Percentiles rank a stretch among this genome's conserved stretches.
These are phyloP conservation scores for Mercenaria mercenaria DNA, from an alignment of 1,140 invertebrate species.

Conservation along the genomic window DNA sequence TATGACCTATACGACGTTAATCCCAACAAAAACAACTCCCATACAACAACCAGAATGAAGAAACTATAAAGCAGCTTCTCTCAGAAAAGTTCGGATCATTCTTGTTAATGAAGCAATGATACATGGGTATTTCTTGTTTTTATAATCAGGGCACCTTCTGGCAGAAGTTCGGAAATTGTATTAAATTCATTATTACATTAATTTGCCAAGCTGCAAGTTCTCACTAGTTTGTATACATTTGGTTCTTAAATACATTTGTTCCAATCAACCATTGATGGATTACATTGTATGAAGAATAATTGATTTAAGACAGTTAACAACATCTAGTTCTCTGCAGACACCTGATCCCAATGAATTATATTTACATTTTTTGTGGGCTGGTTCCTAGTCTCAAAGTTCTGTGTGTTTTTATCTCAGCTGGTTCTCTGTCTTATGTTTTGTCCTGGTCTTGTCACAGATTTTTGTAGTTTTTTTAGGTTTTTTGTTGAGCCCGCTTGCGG, in stretches of 20 bases:
- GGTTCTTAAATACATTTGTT: slow-evolving; percentile 22
- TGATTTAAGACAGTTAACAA: slow-evolving; percentile 18
- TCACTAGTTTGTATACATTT: not conserved
- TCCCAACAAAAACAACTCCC: too few relatives aligned
- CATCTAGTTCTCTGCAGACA: not conserved
- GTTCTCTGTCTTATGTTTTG: too few relatives aligned
- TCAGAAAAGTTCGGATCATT: too few relatives aligned
- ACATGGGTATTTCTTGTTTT: not conserved
- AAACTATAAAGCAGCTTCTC: too few relatives aligned
- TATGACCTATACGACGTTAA: too few relatives aligned
- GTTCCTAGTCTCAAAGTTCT: too few relatives aligned
- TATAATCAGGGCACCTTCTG: slow-evolving; percentile 16
- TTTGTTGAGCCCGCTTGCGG: too few relatives aligned
- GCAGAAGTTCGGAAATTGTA: not conserved
- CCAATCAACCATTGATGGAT: slow-evolving; percentile 31
- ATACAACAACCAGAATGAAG: too few relatives aligned
- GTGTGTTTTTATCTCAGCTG: too few relatives aligned
- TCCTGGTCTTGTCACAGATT: too few relatives aligned
- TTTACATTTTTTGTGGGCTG: slow-evolving; percentile 3
- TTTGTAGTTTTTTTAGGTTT: too few relatives aligned
- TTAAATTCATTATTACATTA: slow-evolving; percentile 13
- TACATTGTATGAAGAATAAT: slow-evolving; percentile 1
- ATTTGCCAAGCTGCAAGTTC: slow-evolving; percentile 27
- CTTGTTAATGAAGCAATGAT: too few relatives aligned
- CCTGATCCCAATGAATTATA: slow-evolving; percentile 17